phyloP scores from a whole-genome alignment of 2,888 invertebrate genomes.

The Automeris io region DNA sequence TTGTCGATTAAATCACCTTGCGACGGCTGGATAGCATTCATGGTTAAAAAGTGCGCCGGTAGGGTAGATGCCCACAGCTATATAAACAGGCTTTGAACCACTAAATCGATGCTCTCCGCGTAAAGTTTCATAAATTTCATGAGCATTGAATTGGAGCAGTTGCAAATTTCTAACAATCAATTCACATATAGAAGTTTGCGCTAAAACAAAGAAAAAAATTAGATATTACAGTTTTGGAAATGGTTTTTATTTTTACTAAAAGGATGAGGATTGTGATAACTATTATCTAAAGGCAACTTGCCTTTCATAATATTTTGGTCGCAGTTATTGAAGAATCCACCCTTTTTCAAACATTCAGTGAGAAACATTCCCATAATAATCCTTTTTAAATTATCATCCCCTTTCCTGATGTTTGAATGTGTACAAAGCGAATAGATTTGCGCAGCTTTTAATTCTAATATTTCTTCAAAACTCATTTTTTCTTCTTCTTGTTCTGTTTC shows the following conservation, averaged over 20 bases:
- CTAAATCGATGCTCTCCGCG: slow-evolving; percentile 69
- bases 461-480: slow-evolving; percentile 47
- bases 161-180: slow-evolving; percentile 83
- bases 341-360: slow-evolving; percentile 81
- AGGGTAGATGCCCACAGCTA: slow-evolving; percentile 85
- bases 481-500: slow-evolving; percentile 36
- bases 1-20: slow-evolving; percentile 80
- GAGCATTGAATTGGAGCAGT: slow-evolving; percentile 90
- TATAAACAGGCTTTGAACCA: slow-evolving; percentile 73
- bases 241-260: no score
- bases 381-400: slow-evolving; percentile 84
- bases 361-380: slow-evolving; percentile 87
- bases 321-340: slow-evolving; percentile 78
- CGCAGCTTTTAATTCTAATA: slow-evolving; percentile 47
- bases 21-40: slow-evolving; percentile 87
- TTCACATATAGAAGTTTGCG: slow-evolving; percentile 69
- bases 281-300: slow-evolving; percentile 14
- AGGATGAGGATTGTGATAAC: no score
- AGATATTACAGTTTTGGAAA: slow-evolving; percentile 4
- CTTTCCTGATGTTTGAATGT: slow-evolving; percentile 77
- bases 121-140: slow-evolving; percentile 86
- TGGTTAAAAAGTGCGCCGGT: slow-evolving; percentile 89
- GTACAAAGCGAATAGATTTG: slow-evolving; percentile 81
- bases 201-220: slow-evolving; percentile 26
- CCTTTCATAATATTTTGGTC: slow-evolving; percentile 37